Percentiles rank a stretch among this genome's conserved stretches.
phyloP scores from a whole-genome alignment of 2,797 vertebrate species.

The Urosaurus nigricauda region DNA sequence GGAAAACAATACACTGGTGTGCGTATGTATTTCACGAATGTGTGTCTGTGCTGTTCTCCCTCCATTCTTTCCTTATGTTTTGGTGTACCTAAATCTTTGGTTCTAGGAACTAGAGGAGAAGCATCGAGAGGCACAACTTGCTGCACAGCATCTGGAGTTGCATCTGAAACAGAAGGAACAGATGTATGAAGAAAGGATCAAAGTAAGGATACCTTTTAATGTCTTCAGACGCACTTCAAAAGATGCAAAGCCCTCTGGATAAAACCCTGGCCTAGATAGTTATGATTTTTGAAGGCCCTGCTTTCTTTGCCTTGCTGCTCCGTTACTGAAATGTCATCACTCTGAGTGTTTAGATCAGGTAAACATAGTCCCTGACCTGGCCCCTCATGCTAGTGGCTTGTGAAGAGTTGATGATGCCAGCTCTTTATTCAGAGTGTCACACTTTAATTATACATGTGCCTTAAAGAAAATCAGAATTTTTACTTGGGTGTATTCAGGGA shows the following conservation, averaged over 20 bases:
- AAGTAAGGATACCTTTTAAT: conserved; percentile 82
- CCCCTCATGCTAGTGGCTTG: not conserved
- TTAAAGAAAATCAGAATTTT: conserved; percentile 36
- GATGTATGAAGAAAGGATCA: conserved; percentile 96
- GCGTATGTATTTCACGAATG: not conserved
- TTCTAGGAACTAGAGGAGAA: conserved; percentile 96
- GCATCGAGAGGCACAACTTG: conserved; percentile 93
- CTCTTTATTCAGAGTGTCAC: conserved; percentile 20
- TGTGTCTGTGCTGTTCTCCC: not conserved
- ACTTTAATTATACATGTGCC: conserved; percentile 36
- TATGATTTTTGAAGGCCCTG: conserved; percentile 45
- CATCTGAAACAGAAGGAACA: conserved; percentile 97
- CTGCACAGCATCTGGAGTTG: conserved; percentile 94
- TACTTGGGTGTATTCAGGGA: not conserved
- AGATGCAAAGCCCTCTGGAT: conserved; percentile 30
- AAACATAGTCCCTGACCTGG: not conserved
- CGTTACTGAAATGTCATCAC: not conserved
- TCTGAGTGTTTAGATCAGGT: conserved; percentile 27
- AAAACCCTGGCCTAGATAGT: conserved; percentile 32
- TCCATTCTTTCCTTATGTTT: not conserved
- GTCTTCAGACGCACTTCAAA: conserved; percentile 22
- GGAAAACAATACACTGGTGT: not conserved
- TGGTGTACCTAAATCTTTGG: conserved; percentile 56
- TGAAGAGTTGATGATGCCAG: conserved; percentile 10
- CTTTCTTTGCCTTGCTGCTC: conserved; percentile 21